Evolutionary conservation across 2,797 vertebrate species (phyloP).

Genomic region (Spatula clypeata): DNA sequence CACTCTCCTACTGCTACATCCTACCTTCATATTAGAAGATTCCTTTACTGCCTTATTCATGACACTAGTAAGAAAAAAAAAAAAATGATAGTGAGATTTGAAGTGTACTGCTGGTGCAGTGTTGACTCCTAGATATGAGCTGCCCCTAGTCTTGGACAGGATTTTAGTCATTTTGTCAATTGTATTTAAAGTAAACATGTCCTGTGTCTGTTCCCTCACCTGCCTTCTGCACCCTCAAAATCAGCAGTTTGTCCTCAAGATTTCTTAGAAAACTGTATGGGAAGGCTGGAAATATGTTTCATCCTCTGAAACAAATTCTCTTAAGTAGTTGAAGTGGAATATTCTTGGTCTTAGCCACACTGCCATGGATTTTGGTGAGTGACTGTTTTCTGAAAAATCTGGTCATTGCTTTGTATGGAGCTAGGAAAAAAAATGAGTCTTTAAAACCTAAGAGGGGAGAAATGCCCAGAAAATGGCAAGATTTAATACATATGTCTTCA

Average conservation of each 20-base stretch:
- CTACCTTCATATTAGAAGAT: neutral
- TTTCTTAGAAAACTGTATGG: neutral
- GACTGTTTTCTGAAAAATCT: neutral
- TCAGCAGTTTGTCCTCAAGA: neutral
- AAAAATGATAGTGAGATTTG: neutral
- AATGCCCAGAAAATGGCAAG: neutral
- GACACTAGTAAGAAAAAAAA: neutral
- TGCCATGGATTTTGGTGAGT: neutral
- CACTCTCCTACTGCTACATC: accelerated
- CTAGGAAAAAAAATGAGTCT: neutral
- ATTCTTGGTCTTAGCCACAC: neutral
- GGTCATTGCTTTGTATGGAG: neutral
- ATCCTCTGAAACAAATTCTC: neutral
- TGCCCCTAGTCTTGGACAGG: neutral
- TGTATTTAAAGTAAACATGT: neutral
- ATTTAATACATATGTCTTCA: neutral
- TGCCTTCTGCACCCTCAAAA: neutral
- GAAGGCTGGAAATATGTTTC: neutral
- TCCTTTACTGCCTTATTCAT: neutral
- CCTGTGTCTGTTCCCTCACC: neutral
- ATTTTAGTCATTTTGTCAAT: neutral
- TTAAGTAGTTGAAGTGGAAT: neutral
- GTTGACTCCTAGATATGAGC: neutral
- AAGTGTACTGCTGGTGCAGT: neutral
- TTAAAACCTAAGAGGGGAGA: neutral